Conservation (phyloP, 2,888 invertebrate genomes). For the Dorcus parallelipipedus region DNA sequence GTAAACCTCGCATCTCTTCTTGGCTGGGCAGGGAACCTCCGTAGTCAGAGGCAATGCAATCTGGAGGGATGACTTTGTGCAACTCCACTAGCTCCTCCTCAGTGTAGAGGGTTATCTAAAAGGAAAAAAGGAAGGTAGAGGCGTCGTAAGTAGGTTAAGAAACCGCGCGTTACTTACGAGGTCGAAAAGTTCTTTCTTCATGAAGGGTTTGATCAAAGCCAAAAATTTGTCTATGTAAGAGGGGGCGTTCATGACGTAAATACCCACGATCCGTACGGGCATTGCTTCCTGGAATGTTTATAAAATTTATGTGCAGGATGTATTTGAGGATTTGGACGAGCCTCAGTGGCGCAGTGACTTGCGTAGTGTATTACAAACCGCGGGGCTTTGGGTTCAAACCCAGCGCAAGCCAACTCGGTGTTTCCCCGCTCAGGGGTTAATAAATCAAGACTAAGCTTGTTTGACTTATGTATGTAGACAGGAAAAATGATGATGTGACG, state of each 20-base stretch:
- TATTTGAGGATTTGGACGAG: too few relatives aligned
- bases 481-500: background rate
- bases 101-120: conserved; percentile 30
- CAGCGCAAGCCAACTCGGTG: too few relatives aligned
- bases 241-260: conserved; percentile 67
- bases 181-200: conserved; percentile 61
- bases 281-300: conserved; percentile 57
- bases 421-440: too few relatives aligned
- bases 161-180: conserved; percentile 38
- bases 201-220: conserved; percentile 65
- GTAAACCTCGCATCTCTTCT: conserved; percentile 4
- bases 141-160: background rate
- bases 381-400: too few relatives aligned
- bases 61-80: conserved; percentile 49
- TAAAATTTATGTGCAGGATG: too few relatives aligned
- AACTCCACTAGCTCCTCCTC: conserved; percentile 15
- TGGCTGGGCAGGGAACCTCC: conserved; percentile 50
- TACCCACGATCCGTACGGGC: conserved; percentile 60
- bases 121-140: conserved; percentile 3
- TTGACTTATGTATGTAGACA: too few relatives aligned
- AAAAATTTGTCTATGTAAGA: conserved; percentile 66
- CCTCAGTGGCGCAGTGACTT: too few relatives aligned
- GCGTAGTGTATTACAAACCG: too few relatives aligned
- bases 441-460: background rate
- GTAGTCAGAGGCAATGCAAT: conserved; percentile 59